Evolutionary conservation across 2,888 invertebrate genomes (phyloP), one percentile per base, ranked within the genome.

Genomic region (Tryphoninae sp.): DNA sequence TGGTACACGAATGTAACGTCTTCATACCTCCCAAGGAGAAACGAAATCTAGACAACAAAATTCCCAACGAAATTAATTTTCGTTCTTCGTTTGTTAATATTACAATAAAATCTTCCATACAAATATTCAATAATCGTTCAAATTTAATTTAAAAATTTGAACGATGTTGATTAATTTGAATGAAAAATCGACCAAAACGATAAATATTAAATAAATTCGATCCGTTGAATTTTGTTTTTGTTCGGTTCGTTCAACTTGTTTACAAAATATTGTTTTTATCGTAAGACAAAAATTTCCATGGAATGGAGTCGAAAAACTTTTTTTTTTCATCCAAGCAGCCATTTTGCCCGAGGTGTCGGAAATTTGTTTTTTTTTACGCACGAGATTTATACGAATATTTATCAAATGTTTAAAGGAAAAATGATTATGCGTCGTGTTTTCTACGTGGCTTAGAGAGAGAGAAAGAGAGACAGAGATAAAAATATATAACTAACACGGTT

Each of bases 391-490:
- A 55, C n/a, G 55, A 16, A 55, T 55, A 55, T 55, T 7, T 55
- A 55, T 55, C 55, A 49, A 13, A 33, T 11, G 6, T 26, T 61
- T 8, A 53, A 11, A 19, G 33, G 33, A 16, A 58, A 11, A 68
- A 19, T 42, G 62, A 77, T 69, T 33, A 68, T 69, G 77, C 77
- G 55, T 77, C 61, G 64, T 64, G 78, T 73, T 80, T 85, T 76
- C 80, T 75, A 81, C 81, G 72, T 59, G 33, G 59, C 51, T 61
- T n/a, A 45, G 58, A 19, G 75, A 49, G 58, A 58, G 61, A 33
- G n/a, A 76, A 40, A 59, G 51, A 33, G 40, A 62, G 62, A 2
- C 22, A 40, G 33, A 33, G 26, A 26, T 26, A 2, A 4, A 26
- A 33, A 33, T 33, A 33, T 22, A 58, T 58, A 58, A n/a, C 13